Base-by-base conservation (phyloP, 2,888 invertebrate genomes). In the Sphecodes monilicornis region DNA sequence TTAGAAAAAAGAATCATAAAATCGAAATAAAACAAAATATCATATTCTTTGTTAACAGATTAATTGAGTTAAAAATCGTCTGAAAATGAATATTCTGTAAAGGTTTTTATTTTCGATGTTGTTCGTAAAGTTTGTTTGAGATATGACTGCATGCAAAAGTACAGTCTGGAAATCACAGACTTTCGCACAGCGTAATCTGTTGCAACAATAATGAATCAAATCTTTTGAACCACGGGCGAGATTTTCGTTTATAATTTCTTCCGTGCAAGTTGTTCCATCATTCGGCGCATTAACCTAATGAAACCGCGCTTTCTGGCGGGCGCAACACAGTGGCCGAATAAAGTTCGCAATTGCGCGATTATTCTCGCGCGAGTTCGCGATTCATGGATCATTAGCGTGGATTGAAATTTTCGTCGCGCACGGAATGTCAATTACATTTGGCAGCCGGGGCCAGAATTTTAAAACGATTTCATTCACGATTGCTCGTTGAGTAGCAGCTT, bases 211-310 rank as follows among this genome's bases (percentile, higher is more conserved):
- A 41, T 11, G 8, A 11, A 10, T 41, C 10, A 16, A 43, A 43
- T 43, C 16, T 43, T 16, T 3, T 16, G 16, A 3, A 3, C 43
- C 43, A 16, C 3, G 16, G 4, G 18, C 32, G 46, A 68, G 54
- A 16, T 43, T 43, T 4, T 43, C 79, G 22, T 74, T 54, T 69
- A 36, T 70, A 76, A 76, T 76, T 43, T 69, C n/a, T n/a, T 54
- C 75, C 68, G 66, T 50, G 60, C 77, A 75, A 68, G 75, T 73
- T 74, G 70, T 66, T 80, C 43, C 41, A 75, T 84, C 78, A 84
- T 82, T 71, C 74, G 43, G 11, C 57, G 75, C n/a, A 71, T 71
- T 75, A 77, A 77, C 32, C 57, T 60, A 72, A 78, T 84, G 60
- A 76, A 78, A 36, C 46, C 13, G 29, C 57, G 69, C 76, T 68